Evolutionary conservation across 2,888 invertebrate genomes (phyloP).

Genomic region (Tenthredo scrophulariae): DNA sequence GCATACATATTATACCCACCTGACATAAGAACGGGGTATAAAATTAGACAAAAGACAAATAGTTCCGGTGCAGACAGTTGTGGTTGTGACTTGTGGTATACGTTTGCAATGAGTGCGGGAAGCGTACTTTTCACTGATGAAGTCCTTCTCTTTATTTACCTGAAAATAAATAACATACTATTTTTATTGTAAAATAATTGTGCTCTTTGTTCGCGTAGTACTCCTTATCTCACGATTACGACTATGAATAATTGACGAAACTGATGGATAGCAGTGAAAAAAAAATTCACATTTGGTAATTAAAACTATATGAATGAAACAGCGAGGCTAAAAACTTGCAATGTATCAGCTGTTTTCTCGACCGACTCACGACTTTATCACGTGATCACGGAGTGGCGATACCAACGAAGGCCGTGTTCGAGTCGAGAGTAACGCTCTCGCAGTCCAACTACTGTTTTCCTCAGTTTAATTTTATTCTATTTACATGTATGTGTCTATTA

Average conservation of each 20-base stretch:
- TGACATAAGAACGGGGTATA: slow-evolving; percentile 17
- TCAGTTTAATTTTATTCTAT: background rate
- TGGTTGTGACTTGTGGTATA: background rate
- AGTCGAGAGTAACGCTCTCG: slow-evolving; percentile 15
- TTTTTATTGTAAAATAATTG: background rate
- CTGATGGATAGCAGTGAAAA: background rate
- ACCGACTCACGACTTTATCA: slow-evolving; percentile 25
- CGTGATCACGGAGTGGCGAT: slow-evolving; percentile 31
- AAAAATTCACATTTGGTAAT: background rate
- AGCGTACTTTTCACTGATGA: background rate
- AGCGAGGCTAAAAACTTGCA: background rate
- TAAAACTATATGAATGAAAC: slow-evolving; percentile 24
- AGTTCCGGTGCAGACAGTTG: background rate
- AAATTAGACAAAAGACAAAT: slow-evolving; percentile 16
- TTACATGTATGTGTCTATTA: background rate
- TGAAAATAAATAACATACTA: background rate
- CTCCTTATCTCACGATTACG: background rate
- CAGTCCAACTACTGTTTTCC: background rate
- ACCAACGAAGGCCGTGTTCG: background rate
- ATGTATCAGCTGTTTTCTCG: slow-evolving; percentile 37
- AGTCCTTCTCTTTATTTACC: background rate
- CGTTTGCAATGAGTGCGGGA: background rate
- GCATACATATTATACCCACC: background rate
- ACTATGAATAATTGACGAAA: background rate
- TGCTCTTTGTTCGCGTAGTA: background rate